Evolutionary conservation across 37 sponge, comb jelly and placozoan species (phyloP), one percentile per base, ranked within the genome.

Genomic region (Spongilla lacustris): DNA sequence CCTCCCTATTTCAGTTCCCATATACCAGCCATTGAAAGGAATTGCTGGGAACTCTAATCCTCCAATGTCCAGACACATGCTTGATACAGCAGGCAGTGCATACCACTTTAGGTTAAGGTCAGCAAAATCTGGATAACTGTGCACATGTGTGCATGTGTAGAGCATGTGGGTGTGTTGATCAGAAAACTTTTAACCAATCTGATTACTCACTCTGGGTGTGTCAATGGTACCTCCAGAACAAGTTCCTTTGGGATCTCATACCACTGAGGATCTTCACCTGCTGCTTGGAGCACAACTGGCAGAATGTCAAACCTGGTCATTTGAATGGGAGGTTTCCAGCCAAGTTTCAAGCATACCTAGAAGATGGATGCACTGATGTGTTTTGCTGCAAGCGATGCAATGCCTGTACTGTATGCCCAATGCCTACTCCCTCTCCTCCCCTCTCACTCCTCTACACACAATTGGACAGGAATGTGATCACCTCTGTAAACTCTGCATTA

Each of bases 11-110:
- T 97, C 97, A 28, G 97, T 84, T 77, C 74, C 88, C 93, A 94
- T 90, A 79, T 92, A 97, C 93, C 92, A 97, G 3, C 97, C 97
- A 66, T 82, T 94, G 77, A 97, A 94, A 22, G 96, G 97, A 19
- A 86, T 67, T 0, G 88, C 96, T 22, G 97, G 81, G 49, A 90
- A 97, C 81, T 95, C 76, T 26, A 97, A 67, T 26, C 97, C 97
- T 6, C 97, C 97, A 35, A 89, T 77, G 66, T 97, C 97, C 76
- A 97, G 68, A 79, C 92, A 69, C 78, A 97, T 31, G 76, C 50
- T 70, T 35, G 90, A 82, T 8, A 97, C 97, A 21, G 93, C 96
- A 23, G 97, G 97, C 10, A 97, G 41, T 35, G 89, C 95, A 84
- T 97, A 97, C 97, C 97, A 97, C 50, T 80, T 77, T 66, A 97